Base-by-base conservation (phyloP, 2,888 invertebrate genomes). In the Atrina japonica region DNA sequence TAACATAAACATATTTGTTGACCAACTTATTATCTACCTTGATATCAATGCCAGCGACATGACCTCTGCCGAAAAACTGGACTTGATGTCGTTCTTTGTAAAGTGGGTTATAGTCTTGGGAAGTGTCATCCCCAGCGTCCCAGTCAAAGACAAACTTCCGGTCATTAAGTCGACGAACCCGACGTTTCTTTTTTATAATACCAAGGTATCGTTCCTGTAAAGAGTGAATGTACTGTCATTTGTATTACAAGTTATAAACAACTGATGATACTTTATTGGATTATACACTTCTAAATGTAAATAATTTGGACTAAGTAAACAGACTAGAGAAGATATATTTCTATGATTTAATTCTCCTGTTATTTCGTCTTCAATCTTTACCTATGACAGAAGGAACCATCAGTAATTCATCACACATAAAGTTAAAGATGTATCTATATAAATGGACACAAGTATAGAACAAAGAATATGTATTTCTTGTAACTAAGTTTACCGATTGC, bases 101-200 rank as follows among this genome's bases (percentile, higher is more conserved):
- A 25, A 99, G 92, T 72, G 95, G 94, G 91, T 99, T 99, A 88
- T 99, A 99, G 92, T 99, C 99, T 75, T 95, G 95, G 2, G 98
- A 97, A 0, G 99, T 99, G 88, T 99, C 99, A 91, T 99, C 99
- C 0, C 96, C 95, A 0, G 97, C 98, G 92, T 99, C 99, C 99
- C 99, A 99, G 91, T 99, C 99, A 91, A 99, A 99, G 0, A 99
- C 99, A 92, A 99, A 99, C 92, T 99, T 99, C 18, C 99, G 93
- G 89, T 99, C 99, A 91, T 99, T 99, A 49, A 99, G 92, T 74
- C 99, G 93, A 21, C 99, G 93, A 0, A 98, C 96, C 69, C 98
- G 92, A 16, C 98, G 93, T 88, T 97, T 97, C 79, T 88, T 91
- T 89, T 98, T 98, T 0, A 96, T 92, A 53, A 97, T 94, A 0